Base-by-base conservation (phyloP, 2,888 invertebrate genomes). In the Tenodera sinensis region DNA sequence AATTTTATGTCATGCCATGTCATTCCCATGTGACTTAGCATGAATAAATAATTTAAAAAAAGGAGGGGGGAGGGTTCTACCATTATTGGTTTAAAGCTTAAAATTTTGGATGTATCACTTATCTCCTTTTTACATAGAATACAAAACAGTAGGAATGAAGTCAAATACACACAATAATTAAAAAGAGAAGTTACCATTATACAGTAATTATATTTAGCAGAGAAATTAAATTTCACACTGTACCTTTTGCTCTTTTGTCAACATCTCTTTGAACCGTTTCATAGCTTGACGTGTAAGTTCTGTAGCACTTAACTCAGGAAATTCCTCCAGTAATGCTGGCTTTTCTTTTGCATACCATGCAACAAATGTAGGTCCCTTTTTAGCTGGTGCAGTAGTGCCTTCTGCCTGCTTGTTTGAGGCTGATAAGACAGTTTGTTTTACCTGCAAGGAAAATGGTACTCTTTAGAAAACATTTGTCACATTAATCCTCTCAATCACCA, bases 281-380 rank as follows among this genome's bases (percentile, higher is more conserved):
- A 95, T 93, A 9, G 95, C 95, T 9, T 94, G 92, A 90, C 95
- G 95, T 0, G 95, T 94, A 86, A 96, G 92, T 90, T 96, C 95
- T 0, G 94, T 93, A 0, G 94, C 93, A 7, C 93, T 93, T 20
- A 95, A 91, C 15, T 95, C 94, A 0, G 96, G 95, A 91, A 95
- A 93, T 91, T 96, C 94, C 84, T 93, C 93, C 91, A 95, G 94
- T n/a, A 96, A 92, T 20, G 92, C 91, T 4, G 93, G 91, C 92
- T 95, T 96, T 92, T 95, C 95, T 89, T 94, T 94, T 1, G 94
- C 93, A 91, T 95, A 95, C 96, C 96, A 96, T 71, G 94, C 93
- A 30, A 95, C 93, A 91, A 96, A 96, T 28, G 89, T 87, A 14
- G 83, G 71, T 20, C 47, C 34, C 47, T 87, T 89, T 20, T 89